Base-by-base conservation (phyloP, 1,140 invertebrate genomes). In the Bombus soroeensis region DNA sequence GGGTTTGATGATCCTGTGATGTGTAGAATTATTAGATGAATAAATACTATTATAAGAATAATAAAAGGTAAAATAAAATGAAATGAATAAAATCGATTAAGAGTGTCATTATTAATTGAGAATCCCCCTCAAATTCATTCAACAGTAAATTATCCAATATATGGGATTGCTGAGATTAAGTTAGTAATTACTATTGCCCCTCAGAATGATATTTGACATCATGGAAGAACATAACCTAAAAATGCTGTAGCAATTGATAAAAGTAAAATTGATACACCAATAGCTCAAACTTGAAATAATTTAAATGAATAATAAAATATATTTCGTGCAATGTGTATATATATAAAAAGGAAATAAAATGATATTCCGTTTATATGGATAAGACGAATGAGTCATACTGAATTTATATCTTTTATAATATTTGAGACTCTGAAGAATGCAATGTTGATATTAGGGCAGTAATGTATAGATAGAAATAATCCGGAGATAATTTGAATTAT, bases 131-230 rank as follows among this genome's bases (percentile, higher is more conserved):
- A 97, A 87, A 97, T 90, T 96, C 96, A 97, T 95, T 96, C 93
- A 39, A 97, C 96, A 92, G 97, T 91, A 85, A 89, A 91, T 77
- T 92, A 91, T 73, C 96, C 96, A 94, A 97, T 92, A 91, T 96
- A 97, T 5, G 97, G 97, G 71, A 97, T 96, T 15, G 96, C 96
- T 28, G 97, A 97, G 84, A 97, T 84, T 90, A 97, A 89, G 93
- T 97, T 97, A 80, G 96, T 97, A 96, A 97, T 97, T 32, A 97
- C 97, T 76, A 97, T 97, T 15, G 97, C 97, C 68, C 96, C 96
- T 96, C 96, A 97, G 94, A 97, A 97, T 34, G 96, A 97, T 96
- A 97, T 97, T 96, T 97, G 96, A 37, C 96, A 97, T 95, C 97
- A 97, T 9, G 96, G 96, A 90, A 97, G 92, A 6, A 97, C 96